Base-by-base conservation (phyloP, 2,888 invertebrate genomes). In the Adineta ricciae region DNA sequence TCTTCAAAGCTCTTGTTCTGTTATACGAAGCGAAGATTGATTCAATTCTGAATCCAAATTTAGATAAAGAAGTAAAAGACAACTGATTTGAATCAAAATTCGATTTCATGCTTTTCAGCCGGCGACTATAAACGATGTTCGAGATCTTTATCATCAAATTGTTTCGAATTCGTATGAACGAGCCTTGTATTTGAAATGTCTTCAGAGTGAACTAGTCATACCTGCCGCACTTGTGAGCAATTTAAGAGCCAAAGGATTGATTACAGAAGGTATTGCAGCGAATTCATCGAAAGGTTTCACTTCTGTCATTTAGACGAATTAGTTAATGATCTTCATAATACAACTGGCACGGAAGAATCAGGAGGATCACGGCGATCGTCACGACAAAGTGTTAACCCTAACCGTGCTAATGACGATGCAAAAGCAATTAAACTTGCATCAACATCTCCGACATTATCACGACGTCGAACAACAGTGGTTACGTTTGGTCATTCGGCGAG, bases 11-110 rank as follows among this genome's bases (percentile, higher is more conserved):
- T 78, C 86, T 88, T 84, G 87, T 90, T 9, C 86, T 86, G 46
- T 88, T 88, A 83, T 88, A 90, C 21, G 88, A 89, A 56, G 84
- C 88, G 21, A 87, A 88, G 72, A 88, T 90, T 11, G 89, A 90
- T 86, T 89, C 89, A 54, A 90, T 89, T 87, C 88, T 88, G 83
- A 87, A 87, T 84, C 90, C 89, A 21, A 89, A 89, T 86, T 88
- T 89, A 24, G 90, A 90, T 86, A 89, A 90, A 87, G 88, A 89
- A 88, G 90, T 90, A 83, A 83, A 86, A 16, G 11, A 50, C 14
- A 49, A 49, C n/a, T n/a, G 19, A 3, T 50, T 50, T 50, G 50
- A 50, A 50, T 16, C 14, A 9, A 50, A 50, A 50, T 50, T 50
- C 19, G 19, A 7, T 50, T 19, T 7, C 19, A 9, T 50, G 3